phyloP scores from a whole-genome alignment of 1,140 invertebrate genomes.

The Neelides sp. region DNA sequence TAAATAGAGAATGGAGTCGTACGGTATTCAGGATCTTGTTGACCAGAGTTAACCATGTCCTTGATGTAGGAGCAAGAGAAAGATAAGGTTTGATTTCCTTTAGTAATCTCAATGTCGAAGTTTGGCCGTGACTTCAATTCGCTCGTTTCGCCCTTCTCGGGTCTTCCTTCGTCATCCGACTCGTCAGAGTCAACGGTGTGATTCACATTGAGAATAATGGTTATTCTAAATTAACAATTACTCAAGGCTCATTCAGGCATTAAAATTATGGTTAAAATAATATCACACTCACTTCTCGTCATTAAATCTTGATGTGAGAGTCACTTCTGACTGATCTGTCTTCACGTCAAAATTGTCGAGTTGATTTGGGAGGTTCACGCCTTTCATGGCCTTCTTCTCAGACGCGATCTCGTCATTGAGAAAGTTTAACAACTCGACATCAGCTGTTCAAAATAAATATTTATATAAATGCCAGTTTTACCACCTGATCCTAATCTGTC shows the following conservation, averaged over 20 bases:
- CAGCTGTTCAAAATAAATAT: conserved; percentile 45
- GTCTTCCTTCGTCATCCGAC: conserved; percentile 51
- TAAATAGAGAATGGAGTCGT: conserved; percentile 32
- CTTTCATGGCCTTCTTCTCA: conserved; percentile 66
- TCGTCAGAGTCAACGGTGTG: conserved; percentile 73
- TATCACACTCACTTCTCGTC: conserved; percentile 51
- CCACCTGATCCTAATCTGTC: too few species aligned
- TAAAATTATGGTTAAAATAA: neutral
- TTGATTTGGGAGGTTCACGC: conserved; percentile 56
- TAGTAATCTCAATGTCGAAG: conserved; percentile 67
- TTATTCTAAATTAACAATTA: conserved; percentile 45
- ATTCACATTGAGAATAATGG: conserved; percentile 72
- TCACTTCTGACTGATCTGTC: conserved; percentile 62
- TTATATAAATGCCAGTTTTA: too few species aligned
- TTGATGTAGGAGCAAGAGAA: conserved; percentile 68
- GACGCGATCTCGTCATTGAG: conserved; percentile 75
- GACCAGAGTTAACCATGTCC: conserved; percentile 44
- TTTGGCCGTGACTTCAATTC: conserved; percentile 76
- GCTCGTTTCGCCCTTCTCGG: conserved; percentile 44
- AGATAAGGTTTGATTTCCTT: conserved; percentile 58
- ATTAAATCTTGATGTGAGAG: conserved; percentile 53
- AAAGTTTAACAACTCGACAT: conserved; percentile 73
- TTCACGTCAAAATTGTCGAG: conserved; percentile 65
- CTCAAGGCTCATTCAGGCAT: conserved; percentile 12
- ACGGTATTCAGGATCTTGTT: conserved; percentile 59